These are phyloP conservation scores for Apogon talboti DNA, from an alignment of 2,797 vertebrate genomes.

Conservation along the genomic window DNA sequence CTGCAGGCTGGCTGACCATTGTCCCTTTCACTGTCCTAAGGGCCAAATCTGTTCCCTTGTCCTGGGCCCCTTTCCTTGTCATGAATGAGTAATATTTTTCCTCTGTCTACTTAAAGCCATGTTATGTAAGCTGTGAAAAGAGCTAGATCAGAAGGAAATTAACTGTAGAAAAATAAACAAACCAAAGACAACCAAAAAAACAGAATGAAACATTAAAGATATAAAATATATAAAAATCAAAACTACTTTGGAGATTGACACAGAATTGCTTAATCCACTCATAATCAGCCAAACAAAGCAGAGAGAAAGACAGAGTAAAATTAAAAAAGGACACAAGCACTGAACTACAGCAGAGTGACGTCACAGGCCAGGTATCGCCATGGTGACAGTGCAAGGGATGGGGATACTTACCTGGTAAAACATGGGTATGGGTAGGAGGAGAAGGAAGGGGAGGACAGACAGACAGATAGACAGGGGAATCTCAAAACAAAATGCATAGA, in stretches of 20 bases:
- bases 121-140: conserved; percentile 98
- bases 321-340: conserved; percentile 94
- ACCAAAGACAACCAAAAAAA: conserved; percentile 83
- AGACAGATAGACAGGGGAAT: conserved; percentile 77
- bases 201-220: conserved; percentile 90
- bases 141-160: conserved; percentile 97
- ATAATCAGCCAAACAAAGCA: conserved; percentile 99
- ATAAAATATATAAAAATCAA: conserved; percentile 85
- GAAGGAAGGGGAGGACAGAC: conserved; percentile 65
- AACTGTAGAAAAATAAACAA: conserved; percentile 89
- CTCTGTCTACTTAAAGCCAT: conserved; percentile 38
- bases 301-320: conserved; percentile 91
- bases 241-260: conserved; percentile 95
- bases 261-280: conserved; percentile 97
- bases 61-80: conserved; percentile 35
- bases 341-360: conserved; percentile 99
- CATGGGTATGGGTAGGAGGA: conserved; percentile 76
- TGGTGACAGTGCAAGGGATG: conserved; percentile 93
- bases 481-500: conserved; percentile 82
- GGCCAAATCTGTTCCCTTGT: conserved; percentile 43
- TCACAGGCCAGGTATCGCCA: conserved; percentile 93
- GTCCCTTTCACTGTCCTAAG: conserved; percentile 30
- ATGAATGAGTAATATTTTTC: conserved; percentile 36
- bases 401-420: conserved; percentile 93
- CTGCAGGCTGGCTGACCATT: conserved; percentile 37